Percentiles rank a stretch among this genome's conserved stretches.
phyloP scores from a whole-genome alignment of 2,113 vertebrate species.

The Blennius ocellaris region DNA sequence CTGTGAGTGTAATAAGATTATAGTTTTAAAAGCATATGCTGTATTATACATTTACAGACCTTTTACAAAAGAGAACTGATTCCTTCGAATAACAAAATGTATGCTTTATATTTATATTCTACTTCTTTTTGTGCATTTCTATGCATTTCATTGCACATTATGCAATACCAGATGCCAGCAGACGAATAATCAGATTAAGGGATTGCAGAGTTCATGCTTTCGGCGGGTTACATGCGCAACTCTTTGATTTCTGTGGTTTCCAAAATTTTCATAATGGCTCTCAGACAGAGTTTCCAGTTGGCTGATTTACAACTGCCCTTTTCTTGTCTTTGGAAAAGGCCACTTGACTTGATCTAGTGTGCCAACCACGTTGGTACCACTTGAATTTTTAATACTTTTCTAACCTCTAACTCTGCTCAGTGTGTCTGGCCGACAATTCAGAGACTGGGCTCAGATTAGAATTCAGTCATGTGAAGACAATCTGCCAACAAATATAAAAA shows the following conservation, averaged over 20 bases:
- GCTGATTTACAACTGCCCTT: conserved; percentile 57
- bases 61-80: conserved; percentile 26
- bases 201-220: conserved; percentile 45
- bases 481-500: conserved; percentile 51
- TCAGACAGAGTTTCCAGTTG: conserved; percentile 61
- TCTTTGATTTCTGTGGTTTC: conserved; percentile 60
- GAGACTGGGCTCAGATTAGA: conserved; percentile 49
- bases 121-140: conserved; percentile 5
- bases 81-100: conserved; percentile 41
- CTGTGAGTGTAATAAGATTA: conserved; percentile 81
- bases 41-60: conserved; percentile 36
- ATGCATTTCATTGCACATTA: conserved; percentile 6
- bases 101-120: conserved; percentile 13
- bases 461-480: conserved; percentile 72
- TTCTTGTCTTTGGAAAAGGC: conserved; percentile 52
- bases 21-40: conserved; percentile 56
- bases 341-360: conserved; percentile 56
- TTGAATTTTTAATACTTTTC: conserved; percentile 56
- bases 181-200: conserved; percentile 74
- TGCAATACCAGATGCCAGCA: conserved; percentile 33
- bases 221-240: conserved; percentile 26
- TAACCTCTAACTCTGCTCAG: conserved; percentile 35
- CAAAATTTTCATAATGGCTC: conserved; percentile 57
- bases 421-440: conserved; percentile 39
- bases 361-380: conserved; percentile 64